Conservation (phyloP, 2,797 vertebrate species). For the Trachurus trachurus region DNA sequence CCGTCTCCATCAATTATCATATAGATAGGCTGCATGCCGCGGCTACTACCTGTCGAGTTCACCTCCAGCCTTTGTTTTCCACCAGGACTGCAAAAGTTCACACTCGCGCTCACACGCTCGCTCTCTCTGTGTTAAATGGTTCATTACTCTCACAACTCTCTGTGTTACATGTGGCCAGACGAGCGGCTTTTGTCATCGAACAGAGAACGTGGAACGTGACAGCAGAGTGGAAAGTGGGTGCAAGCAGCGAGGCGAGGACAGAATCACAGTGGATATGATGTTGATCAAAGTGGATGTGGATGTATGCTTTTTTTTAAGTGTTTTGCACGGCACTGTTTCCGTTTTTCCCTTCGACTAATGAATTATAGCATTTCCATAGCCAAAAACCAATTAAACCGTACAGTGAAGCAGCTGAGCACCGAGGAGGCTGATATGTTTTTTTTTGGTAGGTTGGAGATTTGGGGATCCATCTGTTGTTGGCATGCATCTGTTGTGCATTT, state of each 20-base stretch:
- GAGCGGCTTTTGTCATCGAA: not conserved
- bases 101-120: not conserved
- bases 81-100: not conserved
- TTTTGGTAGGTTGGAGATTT: not conserved
- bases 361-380: not conserved
- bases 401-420: not conserved
- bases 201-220: not conserved
- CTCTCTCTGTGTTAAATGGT: conserved; percentile 5
- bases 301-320: conserved; percentile 7
- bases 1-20: not conserved
- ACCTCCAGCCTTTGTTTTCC: not conserved
- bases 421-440: not conserved
- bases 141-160: not conserved
- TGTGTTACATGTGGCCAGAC: not conserved
- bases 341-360: not conserved
- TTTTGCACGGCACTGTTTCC: not conserved
- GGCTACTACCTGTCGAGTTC: not conserved
- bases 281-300: not conserved
- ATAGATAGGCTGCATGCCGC: not conserved
- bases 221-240: not conserved
- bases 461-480: not conserved
- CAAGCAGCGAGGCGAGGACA: not conserved
- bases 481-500: not conserved
- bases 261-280: conserved; percentile 7
- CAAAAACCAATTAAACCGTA: conserved; percentile 3